A percentile compares a stretch with the other conserved stretches of the same genome.
phyloP scores from a whole-genome alignment of 30 jellyfish, hydroid and myxozoan genomes.

The Morbakka virulenta region DNA sequence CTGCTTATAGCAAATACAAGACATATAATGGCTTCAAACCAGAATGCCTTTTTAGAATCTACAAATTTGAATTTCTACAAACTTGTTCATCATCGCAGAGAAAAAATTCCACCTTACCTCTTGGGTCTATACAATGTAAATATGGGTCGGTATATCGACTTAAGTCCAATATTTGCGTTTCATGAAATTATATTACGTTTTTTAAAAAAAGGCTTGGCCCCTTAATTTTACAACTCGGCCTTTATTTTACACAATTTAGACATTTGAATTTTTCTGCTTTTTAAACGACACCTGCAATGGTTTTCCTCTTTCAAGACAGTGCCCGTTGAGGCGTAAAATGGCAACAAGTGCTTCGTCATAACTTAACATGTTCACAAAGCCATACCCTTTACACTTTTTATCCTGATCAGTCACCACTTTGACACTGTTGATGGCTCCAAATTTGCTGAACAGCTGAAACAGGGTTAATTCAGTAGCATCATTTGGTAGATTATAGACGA shows the following conservation, averaged over 20 bases:
- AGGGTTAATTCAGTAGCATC: constrained; percentile 90
- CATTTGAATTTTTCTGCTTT: constrained; percentile 74
- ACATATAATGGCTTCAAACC: not conserved
- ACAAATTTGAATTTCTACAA: not conserved
- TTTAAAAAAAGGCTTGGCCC: not conserved
- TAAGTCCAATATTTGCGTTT: not conserved
- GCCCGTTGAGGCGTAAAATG: constrained; percentile 83
- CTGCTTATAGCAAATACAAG: not conserved
- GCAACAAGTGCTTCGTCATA: constrained; percentile 90
- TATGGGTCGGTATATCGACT: not conserved
- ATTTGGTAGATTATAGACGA: constrained; percentile 92
- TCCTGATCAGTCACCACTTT: constrained; percentile 97
- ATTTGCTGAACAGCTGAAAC: constrained; percentile 88
- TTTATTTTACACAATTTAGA: not conserved
- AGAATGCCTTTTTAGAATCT: not conserved
- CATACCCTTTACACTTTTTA: constrained; percentile 96
- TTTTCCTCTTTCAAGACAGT: constrained; percentile 93
- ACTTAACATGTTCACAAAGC: constrained; percentile 91
- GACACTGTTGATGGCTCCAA: constrained; percentile 97
- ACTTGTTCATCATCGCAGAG: not conserved
- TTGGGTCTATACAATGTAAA: not conserved
- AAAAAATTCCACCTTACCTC: not conserved
- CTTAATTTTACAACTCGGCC: not conserved
- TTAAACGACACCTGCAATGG: constrained; percentile 98
- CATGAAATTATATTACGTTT: not conserved